Evolutionary conservation across 2,888 invertebrate genomes (phyloP).

Genomic region (Tenthredo mesomela): DNA sequence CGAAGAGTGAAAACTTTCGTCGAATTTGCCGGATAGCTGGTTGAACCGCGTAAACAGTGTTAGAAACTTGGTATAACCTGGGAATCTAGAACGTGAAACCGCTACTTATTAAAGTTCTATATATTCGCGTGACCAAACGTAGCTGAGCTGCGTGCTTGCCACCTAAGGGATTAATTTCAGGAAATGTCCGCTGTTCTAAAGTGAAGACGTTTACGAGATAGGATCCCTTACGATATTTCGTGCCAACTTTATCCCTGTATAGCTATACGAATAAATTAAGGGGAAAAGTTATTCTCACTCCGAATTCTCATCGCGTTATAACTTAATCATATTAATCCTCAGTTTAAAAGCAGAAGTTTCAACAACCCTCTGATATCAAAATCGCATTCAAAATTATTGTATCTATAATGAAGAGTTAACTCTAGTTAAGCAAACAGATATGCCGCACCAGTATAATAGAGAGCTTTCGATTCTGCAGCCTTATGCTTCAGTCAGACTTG

Average conservation of each 20-base stretch:
- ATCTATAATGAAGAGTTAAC: background rate
- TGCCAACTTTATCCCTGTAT: slow-evolving; percentile 34
- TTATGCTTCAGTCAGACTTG: background rate
- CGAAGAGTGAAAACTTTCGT: slow-evolving; percentile 21
- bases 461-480: background rate
- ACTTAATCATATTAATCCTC: slow-evolving; percentile 32
- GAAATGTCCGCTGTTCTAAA: slow-evolving; percentile 41
- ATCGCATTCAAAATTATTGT: slow-evolving; percentile 16
- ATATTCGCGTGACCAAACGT: slow-evolving; percentile 44
- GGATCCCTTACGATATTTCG: slow-evolving; percentile 40
- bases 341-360: slow-evolving; percentile 2
- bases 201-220: slow-evolving; percentile 46
- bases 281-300: slow-evolving; percentile 5
- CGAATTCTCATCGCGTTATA: background rate
- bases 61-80: slow-evolving; percentile 6
- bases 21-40: background rate
- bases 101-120: slow-evolving; percentile 2
- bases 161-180: slow-evolving; percentile 40
- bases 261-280: slow-evolving; percentile 32
- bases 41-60: slow-evolving; percentile 8
- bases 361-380: slow-evolving; percentile 11
- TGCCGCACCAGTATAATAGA: background rate
- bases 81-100: slow-evolving; percentile 8
- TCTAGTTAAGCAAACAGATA: background rate
- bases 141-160: slow-evolving; percentile 20